Conservation (phyloP, 2,797 vertebrate genomes). For the Rhinichthys osculus region DNA sequence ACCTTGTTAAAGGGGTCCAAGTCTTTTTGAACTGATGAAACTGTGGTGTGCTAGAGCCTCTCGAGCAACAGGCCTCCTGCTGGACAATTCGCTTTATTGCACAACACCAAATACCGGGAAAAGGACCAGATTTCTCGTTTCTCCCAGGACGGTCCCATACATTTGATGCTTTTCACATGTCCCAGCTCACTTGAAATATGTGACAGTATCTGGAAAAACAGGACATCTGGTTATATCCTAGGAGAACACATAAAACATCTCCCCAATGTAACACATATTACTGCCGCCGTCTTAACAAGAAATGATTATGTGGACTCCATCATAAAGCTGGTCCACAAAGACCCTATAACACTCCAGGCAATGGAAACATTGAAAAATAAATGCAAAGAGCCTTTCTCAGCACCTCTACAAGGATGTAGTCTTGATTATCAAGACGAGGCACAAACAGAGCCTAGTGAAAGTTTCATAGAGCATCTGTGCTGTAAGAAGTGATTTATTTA, state of each 20-base stretch:
- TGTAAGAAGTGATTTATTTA: conserved; percentile 63
- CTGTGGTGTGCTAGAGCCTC: conserved; percentile 13
- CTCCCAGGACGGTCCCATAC: not conserved
- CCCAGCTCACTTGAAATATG: not conserved
- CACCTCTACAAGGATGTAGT: not conserved
- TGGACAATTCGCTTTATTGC: conserved; percentile 41
- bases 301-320: conserved; percentile 14
- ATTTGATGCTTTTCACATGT: not conserved
- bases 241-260: not conserved
- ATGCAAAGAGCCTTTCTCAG: conserved; percentile 9
- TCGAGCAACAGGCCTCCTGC: conserved; percentile 47
- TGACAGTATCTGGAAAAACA: not conserved
- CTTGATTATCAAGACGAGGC: conserved; percentile 42
- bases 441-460: conserved; percentile 51
- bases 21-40: not conserved
- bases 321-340: conserved; percentile 25
- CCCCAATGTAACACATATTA: not conserved
- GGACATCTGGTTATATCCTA: conserved; percentile 25
- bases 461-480: conserved; percentile 64
- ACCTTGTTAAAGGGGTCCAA: conserved; percentile 6
- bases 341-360: conserved; percentile 6
- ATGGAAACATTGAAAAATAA: not conserved
- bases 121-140: not conserved
- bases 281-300: conserved; percentile 17
- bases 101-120: not conserved